Percentiles rank a stretch among this genome's conserved stretches.
phyloP scores from a whole-genome alignment of 1,140 invertebrate species.

The Drosophila neocordata region DNA sequence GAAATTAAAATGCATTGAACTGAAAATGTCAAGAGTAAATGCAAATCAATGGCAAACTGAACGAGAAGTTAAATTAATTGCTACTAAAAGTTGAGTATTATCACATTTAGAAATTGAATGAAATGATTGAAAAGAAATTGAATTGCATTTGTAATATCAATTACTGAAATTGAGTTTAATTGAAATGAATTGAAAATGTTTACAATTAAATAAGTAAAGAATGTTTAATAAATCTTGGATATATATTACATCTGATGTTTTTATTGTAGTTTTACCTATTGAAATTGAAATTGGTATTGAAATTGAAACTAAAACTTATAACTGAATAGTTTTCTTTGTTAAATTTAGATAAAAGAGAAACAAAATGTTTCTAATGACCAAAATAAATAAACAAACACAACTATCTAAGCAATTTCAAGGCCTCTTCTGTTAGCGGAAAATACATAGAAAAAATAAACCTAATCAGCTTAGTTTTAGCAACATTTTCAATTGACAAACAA shows the following conservation, averaged over 20 bases:
- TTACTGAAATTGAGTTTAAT: not conserved
- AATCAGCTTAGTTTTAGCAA: conserved; percentile 35
- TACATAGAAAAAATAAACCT: not conserved
- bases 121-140: too few species aligned
- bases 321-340: too few species aligned
- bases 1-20: not conserved
- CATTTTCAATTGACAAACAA: conserved; percentile 25
- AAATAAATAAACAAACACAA: conserved; percentile 3
- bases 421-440: not conserved
- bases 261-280: too few species aligned
- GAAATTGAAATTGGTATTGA: not conserved
- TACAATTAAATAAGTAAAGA: too few species aligned
- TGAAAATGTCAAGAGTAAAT: not conserved
- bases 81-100: too few species aligned
- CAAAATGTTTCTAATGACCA: conserved; percentile 2
- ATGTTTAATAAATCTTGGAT: too few species aligned
- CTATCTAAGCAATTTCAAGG: conserved; percentile 3
- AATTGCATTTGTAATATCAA: not conserved
- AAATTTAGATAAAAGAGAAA: too few species aligned
- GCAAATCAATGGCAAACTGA: not conserved
- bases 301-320: not conserved
- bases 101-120: not conserved
- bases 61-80: not conserved
- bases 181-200: too few species aligned
- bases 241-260: too few species aligned